Base-by-base conservation (phyloP, 2,113 vertebrate genomes). In the Anseranas semipalmata region DNA sequence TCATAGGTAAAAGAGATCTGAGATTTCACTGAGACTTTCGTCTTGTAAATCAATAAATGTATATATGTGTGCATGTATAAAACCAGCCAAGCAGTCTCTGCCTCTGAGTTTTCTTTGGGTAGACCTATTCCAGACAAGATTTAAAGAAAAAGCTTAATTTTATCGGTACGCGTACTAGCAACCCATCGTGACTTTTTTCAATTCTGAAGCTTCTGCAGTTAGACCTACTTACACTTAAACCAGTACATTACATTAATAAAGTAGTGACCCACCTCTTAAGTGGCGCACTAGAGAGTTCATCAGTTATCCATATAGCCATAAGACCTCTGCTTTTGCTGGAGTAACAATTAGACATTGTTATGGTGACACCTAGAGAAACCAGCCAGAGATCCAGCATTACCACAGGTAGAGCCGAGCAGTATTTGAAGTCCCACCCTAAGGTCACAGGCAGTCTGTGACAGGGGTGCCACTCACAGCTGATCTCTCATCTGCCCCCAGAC, bases 301-400 rank as follows among this genome's bases (percentile, higher is more conserved):
- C 45, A 37, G 20, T 75, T 78, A 66, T 45, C 30, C 32, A 19
- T 6, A 22, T 35, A 74, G 32, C 16, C 27, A 52, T 37, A 39
- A 71, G 32, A 37, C 21, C 74, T 62, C n/a, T 74, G 8, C 11
- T 87, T 87, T 85, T 55, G 35, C 27, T 46, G 62, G 43, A 91
- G 52, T 71, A 43, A 10, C 30, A 85, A 79, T 89, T 91, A 72
- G 10, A 56, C 58, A 56, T 75, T 72, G 52, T 72, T 93, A 90
- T 24, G 89, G 78, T 90, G 94, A 96, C 95, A 93, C 62, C 78
- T 95, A 90, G 74, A 90, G 87, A 95, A 95, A 91, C 25, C 62
- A 81, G 12, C 15, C 27, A 68, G 33, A 87, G 70, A 93, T 77
- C 58, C 43, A 91, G 37, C 11, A 41, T 45, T 67, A 71, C 12